phyloP scores from a whole-genome alignment of 2,113 vertebrate species.

The Ceyx cyanopectus region DNA sequence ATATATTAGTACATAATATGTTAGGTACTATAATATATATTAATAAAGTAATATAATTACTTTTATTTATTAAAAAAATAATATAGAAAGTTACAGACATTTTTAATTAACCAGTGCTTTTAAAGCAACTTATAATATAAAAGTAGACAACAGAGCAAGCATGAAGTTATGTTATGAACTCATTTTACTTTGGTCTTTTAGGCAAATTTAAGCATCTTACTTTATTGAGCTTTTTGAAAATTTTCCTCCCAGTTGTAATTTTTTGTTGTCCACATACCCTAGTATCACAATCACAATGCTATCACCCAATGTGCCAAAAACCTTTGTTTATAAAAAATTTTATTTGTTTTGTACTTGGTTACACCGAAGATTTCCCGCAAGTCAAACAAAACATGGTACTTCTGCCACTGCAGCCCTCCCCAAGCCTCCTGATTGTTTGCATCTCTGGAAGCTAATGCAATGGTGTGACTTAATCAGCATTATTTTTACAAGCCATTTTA shows the following conservation, averaged over 20 bases:
- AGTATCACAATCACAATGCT: background rate
- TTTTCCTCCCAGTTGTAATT: background rate
- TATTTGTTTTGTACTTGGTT: background rate
- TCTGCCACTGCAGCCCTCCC: background rate
- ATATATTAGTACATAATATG: background rate
- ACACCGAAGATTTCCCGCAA: background rate
- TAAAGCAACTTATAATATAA: background rate
- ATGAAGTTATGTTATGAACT: background rate
- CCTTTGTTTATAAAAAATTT: background rate
- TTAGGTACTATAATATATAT: background rate
- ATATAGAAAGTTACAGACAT: background rate
- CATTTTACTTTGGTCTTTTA: background rate
- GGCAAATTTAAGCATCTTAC: background rate
- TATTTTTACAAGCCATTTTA: slow-evolving; percentile 25
- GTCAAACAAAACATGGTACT: background rate
- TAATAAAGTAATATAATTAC: too few species aligned
- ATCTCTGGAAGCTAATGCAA: background rate
- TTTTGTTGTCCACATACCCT: background rate
- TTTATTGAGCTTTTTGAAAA: background rate
- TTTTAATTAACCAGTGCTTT: background rate
- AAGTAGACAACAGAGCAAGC: background rate
- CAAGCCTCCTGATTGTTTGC: background rate
- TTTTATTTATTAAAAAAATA: too few species aligned
- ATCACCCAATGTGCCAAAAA: background rate
- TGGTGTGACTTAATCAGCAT: background rate